Conservation (phyloP, 2,888 invertebrate species). For the Tryphoninae sp. region DNA sequence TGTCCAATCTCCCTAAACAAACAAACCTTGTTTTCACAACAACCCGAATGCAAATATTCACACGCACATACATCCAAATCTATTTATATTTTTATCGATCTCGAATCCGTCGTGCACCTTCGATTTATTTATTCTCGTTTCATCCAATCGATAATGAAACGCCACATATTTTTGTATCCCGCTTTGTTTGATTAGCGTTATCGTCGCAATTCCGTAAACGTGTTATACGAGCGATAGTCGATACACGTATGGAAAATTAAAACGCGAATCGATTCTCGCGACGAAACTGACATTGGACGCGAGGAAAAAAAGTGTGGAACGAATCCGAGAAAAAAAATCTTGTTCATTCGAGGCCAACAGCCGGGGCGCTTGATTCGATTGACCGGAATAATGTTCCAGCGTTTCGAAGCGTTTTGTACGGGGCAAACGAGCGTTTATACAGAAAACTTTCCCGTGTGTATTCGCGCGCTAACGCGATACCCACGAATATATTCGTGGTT, state of each 20-base stretch:
- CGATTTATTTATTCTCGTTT: neutral
- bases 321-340: constrained; percentile 16
- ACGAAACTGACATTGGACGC: neutral
- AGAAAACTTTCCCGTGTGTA: no score
- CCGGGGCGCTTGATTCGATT: constrained; percentile 42
- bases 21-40: neutral
- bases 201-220: neutral
- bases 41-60: no score
- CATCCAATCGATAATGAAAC: neutral
- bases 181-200: neutral
- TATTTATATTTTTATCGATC: no score
- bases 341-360: constrained; percentile 27
- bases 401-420: neutral
- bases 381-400: constrained; percentile 46
- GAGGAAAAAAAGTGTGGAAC: neutral
- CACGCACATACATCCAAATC: no score
- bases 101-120: no score
- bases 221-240: constrained; percentile 29
- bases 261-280: constrained; percentile 23
- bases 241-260: constrained; percentile 26
- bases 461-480: neutral
- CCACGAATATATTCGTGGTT: neutral
- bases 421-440: no score
- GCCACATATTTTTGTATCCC: neutral
- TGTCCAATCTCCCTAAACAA: neutral